Conservation (phyloP, 2,113 vertebrate species). For the Ursus arctos region DNA sequence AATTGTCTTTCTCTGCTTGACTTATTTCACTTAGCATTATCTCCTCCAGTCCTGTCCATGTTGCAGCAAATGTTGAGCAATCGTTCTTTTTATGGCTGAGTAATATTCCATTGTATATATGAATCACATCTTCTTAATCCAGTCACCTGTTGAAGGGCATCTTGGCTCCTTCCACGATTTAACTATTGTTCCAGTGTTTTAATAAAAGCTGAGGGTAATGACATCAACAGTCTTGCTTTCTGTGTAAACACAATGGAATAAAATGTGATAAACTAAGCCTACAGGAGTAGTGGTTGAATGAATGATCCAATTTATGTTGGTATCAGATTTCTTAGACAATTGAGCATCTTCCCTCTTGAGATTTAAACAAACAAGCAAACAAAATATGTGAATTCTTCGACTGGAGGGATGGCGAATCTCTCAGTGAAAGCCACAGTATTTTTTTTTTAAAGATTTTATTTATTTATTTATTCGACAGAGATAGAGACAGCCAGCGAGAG, state of each 20-base stretch:
- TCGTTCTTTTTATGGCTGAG: too few species aligned
- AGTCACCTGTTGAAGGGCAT: too few species aligned
- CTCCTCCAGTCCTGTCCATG: too few species aligned
- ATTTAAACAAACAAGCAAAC: slow-evolving; percentile 7
- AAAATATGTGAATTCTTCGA: not conserved
- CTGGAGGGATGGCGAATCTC: not conserved
- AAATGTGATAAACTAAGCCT: not conserved
- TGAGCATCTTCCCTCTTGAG: not conserved
- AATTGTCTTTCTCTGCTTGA: too few species aligned
- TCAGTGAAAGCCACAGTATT: not conserved
- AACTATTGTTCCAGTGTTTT: not conserved
- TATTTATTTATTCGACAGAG: too few species aligned
- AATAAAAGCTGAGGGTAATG: not conserved
- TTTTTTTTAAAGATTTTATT: too few species aligned
- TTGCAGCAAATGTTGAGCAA: too few species aligned
- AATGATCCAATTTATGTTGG: not conserved
- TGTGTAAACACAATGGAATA: not conserved
- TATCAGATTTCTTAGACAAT: not conserved
- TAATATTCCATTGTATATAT: too few species aligned
- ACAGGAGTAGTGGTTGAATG: not conserved
- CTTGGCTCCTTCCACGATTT: too few species aligned
- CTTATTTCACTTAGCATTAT: too few species aligned
- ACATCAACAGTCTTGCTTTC: not conserved
- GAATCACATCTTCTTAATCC: too few species aligned
- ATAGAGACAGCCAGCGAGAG: too few species aligned